Percentiles rank a stretch among this genome's conserved stretches.
phyloP scores from a whole-genome alignment of 2,888 invertebrate genomes.

The Keiferia lycopersicella region DNA sequence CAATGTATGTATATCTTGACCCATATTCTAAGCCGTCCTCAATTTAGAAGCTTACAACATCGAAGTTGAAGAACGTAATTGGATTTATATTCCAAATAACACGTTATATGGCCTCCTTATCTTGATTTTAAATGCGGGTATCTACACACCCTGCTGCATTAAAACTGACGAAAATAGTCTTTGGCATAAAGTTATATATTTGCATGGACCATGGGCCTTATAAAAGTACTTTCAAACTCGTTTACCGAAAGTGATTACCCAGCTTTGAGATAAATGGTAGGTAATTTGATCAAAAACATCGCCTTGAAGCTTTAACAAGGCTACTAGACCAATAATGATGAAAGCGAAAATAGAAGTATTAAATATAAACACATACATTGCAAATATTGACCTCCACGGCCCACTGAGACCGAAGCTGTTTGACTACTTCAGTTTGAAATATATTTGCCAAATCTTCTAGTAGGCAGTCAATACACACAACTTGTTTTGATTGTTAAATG shows the following conservation, averaged over 20 bases:
- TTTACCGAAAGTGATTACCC: background rate
- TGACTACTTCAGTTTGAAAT: constrained; percentile 3
- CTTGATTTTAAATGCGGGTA: constrained; percentile 17
- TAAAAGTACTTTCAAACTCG: background rate
- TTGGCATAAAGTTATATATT: no score
- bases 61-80: constrained; percentile 20
- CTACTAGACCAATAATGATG: constrained; percentile 1
- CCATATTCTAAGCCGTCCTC: constrained; percentile 8
- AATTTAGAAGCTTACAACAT: background rate
- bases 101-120: constrained; percentile 24
- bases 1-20: background rate
- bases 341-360: constrained; percentile 16
- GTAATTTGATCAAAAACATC: background rate
- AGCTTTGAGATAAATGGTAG: background rate
- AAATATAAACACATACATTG: background rate
- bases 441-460: constrained; percentile 17
- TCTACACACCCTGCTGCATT: no score
- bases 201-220: no score
- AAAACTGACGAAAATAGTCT: no score
- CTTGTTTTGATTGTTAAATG: no score
- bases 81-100: constrained; percentile 24
- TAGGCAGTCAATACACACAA: background rate
- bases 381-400: constrained; percentile 4
- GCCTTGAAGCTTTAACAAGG: background rate
- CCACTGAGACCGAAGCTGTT: background rate